A percentile compares a stretch with the other conserved stretches of the same genome.
Evolutionary conservation across 2,113 vertebrate genomes (phyloP).

Genomic region (Vanacampus margaritifer): DNA sequence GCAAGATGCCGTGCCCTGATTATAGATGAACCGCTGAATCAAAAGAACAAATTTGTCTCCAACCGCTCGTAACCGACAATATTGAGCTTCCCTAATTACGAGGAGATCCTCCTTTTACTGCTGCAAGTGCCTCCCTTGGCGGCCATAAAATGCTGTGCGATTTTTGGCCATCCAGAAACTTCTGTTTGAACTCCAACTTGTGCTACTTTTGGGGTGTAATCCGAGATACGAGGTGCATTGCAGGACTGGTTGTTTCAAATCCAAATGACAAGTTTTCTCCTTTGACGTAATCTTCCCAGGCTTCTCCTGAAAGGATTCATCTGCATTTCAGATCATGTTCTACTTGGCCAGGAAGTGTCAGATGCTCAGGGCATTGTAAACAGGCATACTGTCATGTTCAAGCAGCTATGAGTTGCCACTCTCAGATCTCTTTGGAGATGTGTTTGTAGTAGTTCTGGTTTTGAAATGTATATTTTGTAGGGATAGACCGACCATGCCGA

Average conservation of each 20-base stretch:
- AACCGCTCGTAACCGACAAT: constrained; percentile 11
- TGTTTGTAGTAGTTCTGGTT: no score
- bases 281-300: no score
- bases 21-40: constrained; percentile 38
- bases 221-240: background rate
- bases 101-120: constrained; percentile 3
- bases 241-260: background rate
- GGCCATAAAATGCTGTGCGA: background rate
- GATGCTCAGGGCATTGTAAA: no score
- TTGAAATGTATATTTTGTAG: no score
- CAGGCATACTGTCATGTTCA: no score
- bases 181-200: background rate
- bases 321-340: no score
- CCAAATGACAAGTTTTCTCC: background rate
- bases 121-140: constrained; percentile 12
- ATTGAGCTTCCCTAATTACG: constrained; percentile 19
- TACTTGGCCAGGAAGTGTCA: no score
- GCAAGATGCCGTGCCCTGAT: constrained; percentile 27
- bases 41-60: constrained; percentile 27
- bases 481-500: no score
- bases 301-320: no score
- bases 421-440: no score
- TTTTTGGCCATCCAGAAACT: background rate
- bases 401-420: no score
- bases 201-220: background rate